phyloP scores from a whole-genome alignment of 1,140 invertebrate species.

The Homalodisca vitripennis region DNA sequence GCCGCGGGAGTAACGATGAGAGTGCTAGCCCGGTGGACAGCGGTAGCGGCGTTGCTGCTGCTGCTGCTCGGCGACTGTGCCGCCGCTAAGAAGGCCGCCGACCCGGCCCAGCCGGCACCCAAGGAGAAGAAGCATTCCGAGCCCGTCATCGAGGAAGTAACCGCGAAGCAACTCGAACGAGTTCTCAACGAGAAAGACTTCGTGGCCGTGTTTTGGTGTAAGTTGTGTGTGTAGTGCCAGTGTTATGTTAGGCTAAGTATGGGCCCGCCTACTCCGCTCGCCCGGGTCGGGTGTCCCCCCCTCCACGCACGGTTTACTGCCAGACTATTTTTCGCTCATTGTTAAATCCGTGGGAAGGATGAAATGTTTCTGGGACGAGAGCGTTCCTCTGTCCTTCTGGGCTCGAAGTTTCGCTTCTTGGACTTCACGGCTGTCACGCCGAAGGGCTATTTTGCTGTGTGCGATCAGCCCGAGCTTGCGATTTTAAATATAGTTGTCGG shows the following conservation, averaged over 20 bases:
- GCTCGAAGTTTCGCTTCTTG: too few relatives aligned
- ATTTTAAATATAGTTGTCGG: not conserved
- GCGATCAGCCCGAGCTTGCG: not conserved
- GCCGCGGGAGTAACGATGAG: conserved; percentile 15
- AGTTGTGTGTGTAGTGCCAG: conserved; percentile 55
- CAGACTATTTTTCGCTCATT: conserved; percentile 1
- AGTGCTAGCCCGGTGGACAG: conserved; percentile 18
- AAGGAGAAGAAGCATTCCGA: conserved; percentile 40
- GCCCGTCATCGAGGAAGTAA: conserved; percentile 84
- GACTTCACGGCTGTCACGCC: too few relatives aligned
- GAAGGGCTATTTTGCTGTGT: too few relatives aligned
- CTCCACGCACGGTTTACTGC: not conserved
- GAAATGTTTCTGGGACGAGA: too few relatives aligned
- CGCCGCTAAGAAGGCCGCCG: conserved; percentile 46
- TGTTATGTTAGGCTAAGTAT: conserved; percentile 20
- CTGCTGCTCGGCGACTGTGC: conserved; percentile 36
- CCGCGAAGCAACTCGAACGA: conserved; percentile 85
- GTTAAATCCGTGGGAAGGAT: not conserved
- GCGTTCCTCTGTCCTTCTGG: too few relatives aligned
- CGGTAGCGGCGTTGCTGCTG: conserved; percentile 28
- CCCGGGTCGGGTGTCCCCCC: conserved; percentile 3
- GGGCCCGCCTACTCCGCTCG: conserved; percentile 3
- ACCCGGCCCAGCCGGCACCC: conserved; percentile 46
- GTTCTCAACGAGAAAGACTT: conserved; percentile 87
- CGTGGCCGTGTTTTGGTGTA: conserved; percentile 95